A percentile compares a stretch with the other conserved stretches of the same genome.
These are phyloP conservation scores for Noctuana brunneofusca DNA, from an alignment of 2,888 invertebrate species.

Conservation along the genomic window DNA sequence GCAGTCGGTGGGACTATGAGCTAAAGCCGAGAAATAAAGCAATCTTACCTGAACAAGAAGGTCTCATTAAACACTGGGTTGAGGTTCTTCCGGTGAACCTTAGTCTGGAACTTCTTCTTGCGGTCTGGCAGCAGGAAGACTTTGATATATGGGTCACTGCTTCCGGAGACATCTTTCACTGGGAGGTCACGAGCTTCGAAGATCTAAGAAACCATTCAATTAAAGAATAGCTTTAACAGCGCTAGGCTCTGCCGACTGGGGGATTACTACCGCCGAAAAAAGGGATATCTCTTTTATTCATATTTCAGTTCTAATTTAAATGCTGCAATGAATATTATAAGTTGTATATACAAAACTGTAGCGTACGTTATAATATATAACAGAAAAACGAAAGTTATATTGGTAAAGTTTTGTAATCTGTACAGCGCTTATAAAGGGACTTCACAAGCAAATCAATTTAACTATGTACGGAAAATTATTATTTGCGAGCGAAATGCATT, in stretches of 20 bases:
- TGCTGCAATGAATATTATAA: no score
- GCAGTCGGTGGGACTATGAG: no score
- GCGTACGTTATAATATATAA: no score
- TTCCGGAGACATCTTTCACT: constrained; percentile 91
- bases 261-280: no score
- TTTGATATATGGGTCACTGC: constrained; percentile 94
- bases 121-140: constrained; percentile 92
- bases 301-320: no score
- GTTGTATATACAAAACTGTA: no score
- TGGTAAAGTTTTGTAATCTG: constrained; percentile 8
- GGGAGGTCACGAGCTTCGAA: constrained; percentile 90
- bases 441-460: not conserved
- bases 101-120: constrained; percentile 93
- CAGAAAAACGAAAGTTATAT: constrained; percentile 4
- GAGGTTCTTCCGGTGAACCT: constrained; percentile 90
- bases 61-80: constrained; percentile 93
- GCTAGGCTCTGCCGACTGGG: no score
- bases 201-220: constrained; percentile 68
- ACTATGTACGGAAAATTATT: not conserved
- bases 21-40: no score
- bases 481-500: not conserved
- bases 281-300: no score
- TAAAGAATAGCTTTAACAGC: not conserved
- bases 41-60: constrained; percentile 89
- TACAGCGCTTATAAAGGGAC: not conserved